Evolutionary conservation across 1,140 invertebrate genomes (phyloP).

Genomic region (Homalodisca vitripennis): DNA sequence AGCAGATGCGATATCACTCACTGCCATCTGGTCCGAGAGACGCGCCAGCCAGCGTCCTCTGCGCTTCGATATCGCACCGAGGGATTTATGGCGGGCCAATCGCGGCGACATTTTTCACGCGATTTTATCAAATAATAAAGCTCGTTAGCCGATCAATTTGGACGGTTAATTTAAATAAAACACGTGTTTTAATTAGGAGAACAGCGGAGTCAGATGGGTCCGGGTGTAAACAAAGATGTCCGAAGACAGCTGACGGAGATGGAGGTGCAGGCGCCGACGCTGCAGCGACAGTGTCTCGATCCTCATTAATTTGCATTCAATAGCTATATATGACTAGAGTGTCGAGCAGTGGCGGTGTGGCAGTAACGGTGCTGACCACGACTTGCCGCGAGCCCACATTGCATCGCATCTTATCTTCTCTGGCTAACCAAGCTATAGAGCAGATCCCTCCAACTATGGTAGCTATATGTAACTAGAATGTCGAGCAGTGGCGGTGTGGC

Average conservation of each 20-base stretch:
- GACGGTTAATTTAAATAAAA: constrained; percentile 5
- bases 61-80: background rate
- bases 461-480: constrained; percentile 7
- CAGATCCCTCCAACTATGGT: too few species aligned
- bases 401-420: too few species aligned
- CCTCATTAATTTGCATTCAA: constrained; percentile 20
- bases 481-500: too few species aligned
- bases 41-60: too few species aligned
- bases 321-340: constrained; percentile 8
- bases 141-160: constrained; percentile 8
- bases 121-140: constrained; percentile 24
- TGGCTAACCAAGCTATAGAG: too few species aligned
- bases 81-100: constrained; percentile 17
- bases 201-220: background rate
- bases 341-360: too few species aligned
- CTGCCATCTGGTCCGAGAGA: too few species aligned
- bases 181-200: constrained; percentile 12
- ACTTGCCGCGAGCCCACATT: too few species aligned
- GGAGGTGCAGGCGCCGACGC: background rate
- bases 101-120: constrained; percentile 17
- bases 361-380: too few species aligned
- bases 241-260: background rate
- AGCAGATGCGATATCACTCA: too few species aligned
- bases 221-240: too few species aligned
- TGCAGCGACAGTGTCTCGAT: background rate